Evolutionary conservation across 2,113 vertebrate genomes (phyloP).

Genomic region (Sarotherodon lohbergeri): DNA sequence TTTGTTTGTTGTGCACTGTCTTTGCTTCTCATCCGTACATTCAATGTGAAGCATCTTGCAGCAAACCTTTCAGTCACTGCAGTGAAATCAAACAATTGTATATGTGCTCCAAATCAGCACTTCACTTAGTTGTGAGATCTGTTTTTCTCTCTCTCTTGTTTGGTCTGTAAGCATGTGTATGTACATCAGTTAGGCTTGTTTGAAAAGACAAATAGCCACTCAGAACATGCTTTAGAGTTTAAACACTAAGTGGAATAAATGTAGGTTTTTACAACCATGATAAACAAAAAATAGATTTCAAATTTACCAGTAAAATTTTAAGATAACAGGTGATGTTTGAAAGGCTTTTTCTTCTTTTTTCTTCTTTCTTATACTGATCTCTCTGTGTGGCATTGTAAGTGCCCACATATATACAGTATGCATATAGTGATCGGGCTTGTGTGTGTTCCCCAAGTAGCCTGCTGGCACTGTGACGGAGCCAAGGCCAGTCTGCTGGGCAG

Average conservation of each 20-base stretch:
- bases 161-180: not conserved
- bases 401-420: not conserved
- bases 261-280: not conserved
- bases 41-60: not conserved
- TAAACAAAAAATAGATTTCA: not conserved
- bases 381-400: not conserved
- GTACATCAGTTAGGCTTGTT: not conserved
- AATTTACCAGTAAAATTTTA: not conserved
- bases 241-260: not conserved
- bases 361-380: not conserved
- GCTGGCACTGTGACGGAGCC: not conserved
- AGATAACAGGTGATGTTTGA: not conserved
- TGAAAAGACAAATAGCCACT: not conserved
- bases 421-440: not conserved
- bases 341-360: not conserved
- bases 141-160: not conserved
- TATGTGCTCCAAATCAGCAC: not conserved
- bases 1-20: not conserved
- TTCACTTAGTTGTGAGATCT: not conserved
- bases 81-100: accelerated
- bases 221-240: not conserved
- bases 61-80: not conserved
- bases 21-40: not conserved
- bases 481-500: conserved; percentile 16
- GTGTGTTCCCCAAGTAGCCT: not conserved